Base-by-base conservation (phyloP, 2,888 invertebrate species). In the Coremacera marginata region DNA sequence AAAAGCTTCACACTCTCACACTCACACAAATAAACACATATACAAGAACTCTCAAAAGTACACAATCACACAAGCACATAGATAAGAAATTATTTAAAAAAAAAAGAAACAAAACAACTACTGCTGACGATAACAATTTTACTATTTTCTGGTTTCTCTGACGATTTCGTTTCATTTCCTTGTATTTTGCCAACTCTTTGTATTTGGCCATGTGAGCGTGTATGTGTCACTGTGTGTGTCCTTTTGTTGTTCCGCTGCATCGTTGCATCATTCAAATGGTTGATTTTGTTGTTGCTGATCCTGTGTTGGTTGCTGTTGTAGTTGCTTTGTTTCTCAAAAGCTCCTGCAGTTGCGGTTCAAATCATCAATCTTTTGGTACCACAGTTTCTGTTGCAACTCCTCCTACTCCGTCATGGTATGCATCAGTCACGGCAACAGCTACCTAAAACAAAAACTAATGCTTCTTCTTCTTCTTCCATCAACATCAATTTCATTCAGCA, bases 111-210 rank as follows among this genome's bases (percentile, higher is more conserved):
- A 71, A 71, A 71, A 57, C 71, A 72, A 62, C 49, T 60, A 9
- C 62, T 72, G 72, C 60, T 72, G 72, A 72, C 27, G 72, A 72
- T 62, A 62, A 72, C 72, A 60, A 72, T 72, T 72, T 72, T 62
- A 44, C 62, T 49, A 72, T 72, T 72, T 72, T 62, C 72, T 72
- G 72, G 60, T 72, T 72, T 62, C 72, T 49, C 60, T 72, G 72
- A 72, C 49, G 49, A 72, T 62, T 71, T 71, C 57, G 71, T 71
- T 57, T 70, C 49, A 57, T 37, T 71, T 71, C 57, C 16, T 37
- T 22, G 25, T 25, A 22, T 60, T 11, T 70, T 55, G 11, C 31
- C 31, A 16, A 37, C 27, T 19, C 71, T 57, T n/a, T 60, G 19
- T 70, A 60, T 55, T 31, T 60, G 72, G 16, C 27, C 27, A 60